Percentiles rank a stretch among this genome's conserved stretches.
These are phyloP conservation scores for Hartigia nigra DNA, from an alignment of 2,888 invertebrate genomes.

Conservation along the genomic window DNA sequence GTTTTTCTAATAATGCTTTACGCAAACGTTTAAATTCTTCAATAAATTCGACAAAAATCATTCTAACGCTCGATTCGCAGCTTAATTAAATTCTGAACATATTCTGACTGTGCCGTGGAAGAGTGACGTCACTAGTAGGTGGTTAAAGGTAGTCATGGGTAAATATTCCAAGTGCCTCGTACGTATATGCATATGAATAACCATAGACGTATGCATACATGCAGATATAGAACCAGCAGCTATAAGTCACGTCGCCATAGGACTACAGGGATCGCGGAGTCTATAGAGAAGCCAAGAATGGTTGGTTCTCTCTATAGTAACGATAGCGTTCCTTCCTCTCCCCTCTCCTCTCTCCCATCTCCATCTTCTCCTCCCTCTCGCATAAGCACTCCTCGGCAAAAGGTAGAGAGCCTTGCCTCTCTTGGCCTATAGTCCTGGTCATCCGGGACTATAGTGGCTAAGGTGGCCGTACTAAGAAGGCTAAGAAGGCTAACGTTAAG, in stretches of 20 bases:
- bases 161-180: background rate
- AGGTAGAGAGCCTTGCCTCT: background rate
- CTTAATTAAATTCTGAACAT: background rate
- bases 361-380: background rate
- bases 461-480: conserved; percentile 19
- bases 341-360: background rate
- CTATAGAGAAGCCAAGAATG: background rate
- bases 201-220: background rate
- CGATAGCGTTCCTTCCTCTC: background rate
- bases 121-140: background rate
- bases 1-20: too few species aligned
- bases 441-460: conserved; percentile 47
- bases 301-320: background rate
- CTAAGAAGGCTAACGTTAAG: conserved; percentile 23
- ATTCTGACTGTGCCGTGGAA: background rate
- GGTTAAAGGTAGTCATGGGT: background rate
- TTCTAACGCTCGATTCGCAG: background rate
- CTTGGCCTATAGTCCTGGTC: conserved; percentile 45
- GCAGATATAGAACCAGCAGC: background rate
- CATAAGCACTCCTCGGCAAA: background rate
- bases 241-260: background rate
- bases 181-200: background rate
- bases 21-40: too few species aligned
- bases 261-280: background rate
- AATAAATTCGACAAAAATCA: background rate